A percentile compares a stretch with the other conserved stretches of the same genome.
phyloP scores from a whole-genome alignment of 2,113 vertebrate genomes.

The Syrmaticus mikado region DNA sequence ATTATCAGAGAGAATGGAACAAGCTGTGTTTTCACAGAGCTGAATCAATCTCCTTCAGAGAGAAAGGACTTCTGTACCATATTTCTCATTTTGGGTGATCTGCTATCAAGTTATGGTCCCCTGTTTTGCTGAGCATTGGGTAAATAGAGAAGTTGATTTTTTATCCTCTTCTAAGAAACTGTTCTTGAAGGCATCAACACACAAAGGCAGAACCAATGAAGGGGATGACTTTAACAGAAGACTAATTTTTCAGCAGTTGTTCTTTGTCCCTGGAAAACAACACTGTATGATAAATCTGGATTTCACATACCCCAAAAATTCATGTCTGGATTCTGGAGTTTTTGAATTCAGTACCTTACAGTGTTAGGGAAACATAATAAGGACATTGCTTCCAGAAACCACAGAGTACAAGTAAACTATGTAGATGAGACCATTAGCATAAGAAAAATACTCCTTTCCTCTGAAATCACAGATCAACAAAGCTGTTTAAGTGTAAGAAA shows the following conservation, averaged over 20 bases:
- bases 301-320: background rate
- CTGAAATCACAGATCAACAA: background rate
- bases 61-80: background rate
- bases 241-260: background rate
- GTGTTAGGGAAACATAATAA: background rate
- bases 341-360: background rate
- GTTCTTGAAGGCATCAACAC: background rate
- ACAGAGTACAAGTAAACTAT: background rate
- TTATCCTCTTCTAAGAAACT: background rate
- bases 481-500: background rate
- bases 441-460: slow-evolving; percentile 10
- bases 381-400: background rate
- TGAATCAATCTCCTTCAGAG: background rate
- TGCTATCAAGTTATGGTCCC: background rate
- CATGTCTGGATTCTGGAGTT: background rate
- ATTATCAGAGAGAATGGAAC: background rate
- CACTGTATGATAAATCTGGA: background rate
- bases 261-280: background rate
- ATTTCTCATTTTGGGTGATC: background rate
- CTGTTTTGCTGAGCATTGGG: background rate
- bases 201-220: background rate
- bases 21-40: background rate
- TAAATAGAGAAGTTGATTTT: background rate
- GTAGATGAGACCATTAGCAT: background rate
- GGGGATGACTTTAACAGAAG: fast-evolving